Evolutionary conservation across 2,113 vertebrate genomes (phyloP).

Genomic region (Mixornis gularis): DNA sequence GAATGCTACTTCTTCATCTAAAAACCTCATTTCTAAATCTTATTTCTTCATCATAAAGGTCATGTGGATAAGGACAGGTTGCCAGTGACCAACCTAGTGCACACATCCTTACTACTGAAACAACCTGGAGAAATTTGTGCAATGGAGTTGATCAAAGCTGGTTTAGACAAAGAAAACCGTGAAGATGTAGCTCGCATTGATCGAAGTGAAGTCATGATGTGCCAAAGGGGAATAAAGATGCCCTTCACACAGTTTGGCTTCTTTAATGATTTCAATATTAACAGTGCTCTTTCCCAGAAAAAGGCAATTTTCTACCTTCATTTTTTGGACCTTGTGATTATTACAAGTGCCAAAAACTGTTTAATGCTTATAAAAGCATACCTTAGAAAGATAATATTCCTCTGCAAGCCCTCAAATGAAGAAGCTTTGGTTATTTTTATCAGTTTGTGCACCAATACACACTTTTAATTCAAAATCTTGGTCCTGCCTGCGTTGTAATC

Average conservation of each 20-base stretch:
- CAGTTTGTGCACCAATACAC: not conserved
- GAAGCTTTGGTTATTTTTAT: not conserved
- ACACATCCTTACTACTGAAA: not conserved
- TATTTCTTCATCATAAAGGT: not conserved
- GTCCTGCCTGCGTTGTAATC: not conserved
- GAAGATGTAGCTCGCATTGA: not conserved
- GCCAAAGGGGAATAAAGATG: slow-evolving; percentile 55
- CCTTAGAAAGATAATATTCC: not conserved
- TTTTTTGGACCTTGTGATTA: slow-evolving; percentile 24
- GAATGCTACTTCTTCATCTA: not conserved
- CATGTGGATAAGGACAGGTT: not conserved
- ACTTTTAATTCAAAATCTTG: not conserved
- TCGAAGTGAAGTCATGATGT: slow-evolving; percentile 9
- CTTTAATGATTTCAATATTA: slow-evolving; percentile 54
- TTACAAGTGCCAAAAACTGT: slow-evolving; percentile 20
- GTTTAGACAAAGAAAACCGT: slow-evolving; percentile 26
- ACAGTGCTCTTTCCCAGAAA: slow-evolving; percentile 50
- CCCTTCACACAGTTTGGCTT: slow-evolving; percentile 41
- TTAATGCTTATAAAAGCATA: slow-evolving; percentile 19
- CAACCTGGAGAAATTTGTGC: not conserved
- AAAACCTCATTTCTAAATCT: not conserved
- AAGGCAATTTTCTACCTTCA: slow-evolving; percentile 28
- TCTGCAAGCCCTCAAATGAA: not conserved
- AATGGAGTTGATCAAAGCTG: slow-evolving; percentile 24
- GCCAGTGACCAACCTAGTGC: not conserved